These are phyloP conservation scores for Noctua pronuba DNA, from an alignment of 2,888 invertebrate genomes.

Conservation along the genomic window DNA sequence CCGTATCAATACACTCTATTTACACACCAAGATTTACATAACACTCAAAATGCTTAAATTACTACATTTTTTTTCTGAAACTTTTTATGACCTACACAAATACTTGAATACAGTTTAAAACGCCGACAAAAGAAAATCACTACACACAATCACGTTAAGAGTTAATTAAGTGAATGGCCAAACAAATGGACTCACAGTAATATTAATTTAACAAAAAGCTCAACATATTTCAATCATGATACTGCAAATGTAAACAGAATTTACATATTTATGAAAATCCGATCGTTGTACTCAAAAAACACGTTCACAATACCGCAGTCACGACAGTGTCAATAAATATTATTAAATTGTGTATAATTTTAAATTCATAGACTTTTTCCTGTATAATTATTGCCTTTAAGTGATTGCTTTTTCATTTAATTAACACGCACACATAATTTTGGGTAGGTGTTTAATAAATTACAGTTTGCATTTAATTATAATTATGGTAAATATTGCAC, in stretches of 20 bases:
- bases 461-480: neutral
- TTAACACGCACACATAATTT: neutral
- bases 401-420: slow-evolving; percentile 1
- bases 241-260: slow-evolving; percentile 73
- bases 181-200: slow-evolving; percentile 53
- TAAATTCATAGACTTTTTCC: slow-evolving; percentile 18
- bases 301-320: slow-evolving; percentile 41
- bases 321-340: slow-evolving; percentile 32
- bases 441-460: neutral
- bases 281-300: slow-evolving; percentile 56
- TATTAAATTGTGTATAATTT: slow-evolving; percentile 16
- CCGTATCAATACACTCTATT: neutral
- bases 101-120: neutral
- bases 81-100: neutral
- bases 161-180: slow-evolving; percentile 46
- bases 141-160: slow-evolving; percentile 30
- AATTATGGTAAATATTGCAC: too few species aligned
- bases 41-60: neutral
- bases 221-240: slow-evolving; percentile 73
- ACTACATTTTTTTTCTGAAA: neutral
- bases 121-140: slow-evolving; percentile 12
- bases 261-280: slow-evolving; percentile 75
- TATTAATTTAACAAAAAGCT: slow-evolving; percentile 66
- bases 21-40: slow-evolving; percentile 1
- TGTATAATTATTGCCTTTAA: slow-evolving; percentile 5